phyloP scores from a whole-genome alignment of 2,113 vertebrate genomes.

The Strix aluco region DNA sequence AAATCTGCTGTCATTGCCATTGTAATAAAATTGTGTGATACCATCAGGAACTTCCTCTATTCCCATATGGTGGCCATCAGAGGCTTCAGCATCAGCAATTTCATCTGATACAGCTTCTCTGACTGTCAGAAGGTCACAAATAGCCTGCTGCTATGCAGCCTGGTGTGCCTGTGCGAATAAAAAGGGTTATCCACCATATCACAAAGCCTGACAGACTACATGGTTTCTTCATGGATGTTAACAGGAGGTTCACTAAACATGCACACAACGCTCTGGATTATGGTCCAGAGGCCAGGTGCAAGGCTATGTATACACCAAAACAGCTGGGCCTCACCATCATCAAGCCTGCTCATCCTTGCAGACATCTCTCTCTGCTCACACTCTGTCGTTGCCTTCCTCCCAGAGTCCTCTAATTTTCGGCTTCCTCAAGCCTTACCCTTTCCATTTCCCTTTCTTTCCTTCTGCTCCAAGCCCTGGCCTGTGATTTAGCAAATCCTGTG shows the following conservation, averaged over 20 bases:
- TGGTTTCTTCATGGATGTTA: neutral
- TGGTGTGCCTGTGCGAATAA: neutral
- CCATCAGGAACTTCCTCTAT: slow-evolving; percentile 53
- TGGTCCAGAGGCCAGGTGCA: neutral
- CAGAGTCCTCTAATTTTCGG: neutral
- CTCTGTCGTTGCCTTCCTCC: neutral
- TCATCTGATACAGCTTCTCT: slow-evolving; percentile 5
- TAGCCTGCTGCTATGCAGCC: neutral
- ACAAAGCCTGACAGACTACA: neutral
- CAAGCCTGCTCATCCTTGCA: neutral
- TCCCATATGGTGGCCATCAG: slow-evolving; percentile 57
- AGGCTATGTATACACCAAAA: neutral
- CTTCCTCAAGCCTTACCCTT: neutral
- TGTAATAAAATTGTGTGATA: slow-evolving; percentile 31
- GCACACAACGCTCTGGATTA: neutral
- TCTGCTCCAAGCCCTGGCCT: neutral
- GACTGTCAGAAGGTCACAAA: slow-evolving; percentile 4
- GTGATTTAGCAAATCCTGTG: neutral
- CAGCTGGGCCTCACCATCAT: neutral
- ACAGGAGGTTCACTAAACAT: neutral
- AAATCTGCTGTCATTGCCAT: slow-evolving; percentile 25
- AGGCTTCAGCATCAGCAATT: slow-evolving; percentile 4
- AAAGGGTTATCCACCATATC: neutral
- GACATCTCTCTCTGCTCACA: neutral
- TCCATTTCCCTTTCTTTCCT: neutral